Evolutionary conservation across 2,797 vertebrate genomes (phyloP).

Genomic region (Astyanax mexicanus): DNA sequence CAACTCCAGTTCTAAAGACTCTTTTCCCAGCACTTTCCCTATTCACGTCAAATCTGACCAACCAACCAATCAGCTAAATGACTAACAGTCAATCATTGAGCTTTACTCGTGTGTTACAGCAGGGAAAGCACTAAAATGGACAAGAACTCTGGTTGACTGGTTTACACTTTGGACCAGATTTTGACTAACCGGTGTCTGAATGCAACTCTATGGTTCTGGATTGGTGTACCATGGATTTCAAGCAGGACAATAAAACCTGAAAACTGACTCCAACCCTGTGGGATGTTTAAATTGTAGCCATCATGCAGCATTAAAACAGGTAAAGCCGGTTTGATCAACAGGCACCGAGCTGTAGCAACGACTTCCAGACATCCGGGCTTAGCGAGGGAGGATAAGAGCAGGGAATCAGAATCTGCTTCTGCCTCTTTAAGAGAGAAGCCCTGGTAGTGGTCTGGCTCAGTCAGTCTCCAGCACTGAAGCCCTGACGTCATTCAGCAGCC

Average conservation of each 20-base stretch:
- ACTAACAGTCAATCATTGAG: too few relatives aligned
- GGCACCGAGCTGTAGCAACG: background rate
- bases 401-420: slow-evolving; percentile 2
- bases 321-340: slow-evolving; percentile 3
- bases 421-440: slow-evolving; percentile 60
- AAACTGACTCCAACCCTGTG: background rate
- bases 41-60: too few relatives aligned
- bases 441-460: slow-evolving; percentile 41
- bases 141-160: too few relatives aligned
- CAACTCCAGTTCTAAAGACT: too few relatives aligned
- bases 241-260: background rate
- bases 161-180: too few relatives aligned
- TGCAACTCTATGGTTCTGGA: background rate
- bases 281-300: background rate
- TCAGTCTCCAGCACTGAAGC: slow-evolving; percentile 31
- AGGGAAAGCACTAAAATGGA: too few relatives aligned
- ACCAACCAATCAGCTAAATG: too few relatives aligned
- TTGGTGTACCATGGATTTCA: background rate
- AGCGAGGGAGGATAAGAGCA: background rate
- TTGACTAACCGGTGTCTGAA: too few relatives aligned
- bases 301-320: slow-evolving; percentile 8
- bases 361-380: too few relatives aligned
- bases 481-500: slow-evolving; percentile 49
- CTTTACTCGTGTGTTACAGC: too few relatives aligned
- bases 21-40: too few relatives aligned